phyloP scores from a whole-genome alignment of 2,888 invertebrate genomes.

The Scaptomyza cyrtandrae region DNA sequence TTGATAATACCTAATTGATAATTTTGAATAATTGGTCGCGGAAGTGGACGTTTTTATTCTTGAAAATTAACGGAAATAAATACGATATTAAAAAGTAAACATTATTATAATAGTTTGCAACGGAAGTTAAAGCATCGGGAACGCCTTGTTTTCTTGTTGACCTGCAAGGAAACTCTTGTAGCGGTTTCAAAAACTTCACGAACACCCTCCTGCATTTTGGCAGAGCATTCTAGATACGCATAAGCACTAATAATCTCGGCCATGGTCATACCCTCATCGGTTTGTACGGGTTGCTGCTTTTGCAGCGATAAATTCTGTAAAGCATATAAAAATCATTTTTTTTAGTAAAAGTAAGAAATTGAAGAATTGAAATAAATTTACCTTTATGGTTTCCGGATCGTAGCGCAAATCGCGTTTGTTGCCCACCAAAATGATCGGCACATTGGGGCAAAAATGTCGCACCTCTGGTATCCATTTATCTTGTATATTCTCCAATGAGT shows the following conservation, averaged over 20 bases:
- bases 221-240: constrained; percentile 99
- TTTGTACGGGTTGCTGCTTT: constrained; percentile 98
- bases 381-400: constrained; percentile 94
- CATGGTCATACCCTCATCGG: constrained; percentile 98
- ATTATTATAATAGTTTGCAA: constrained; percentile 59
- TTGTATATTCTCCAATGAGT: constrained; percentile 99
- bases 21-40: neutral
- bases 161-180: constrained; percentile 94
- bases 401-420: constrained; percentile 98
- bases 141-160: constrained; percentile 94
- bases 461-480: constrained; percentile 99
- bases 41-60: constrained; percentile 7
- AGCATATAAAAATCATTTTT: neutral
- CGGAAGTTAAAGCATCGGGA: constrained; percentile 92
- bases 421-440: constrained; percentile 98
- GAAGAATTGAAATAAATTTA: constrained; percentile 11
- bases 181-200: constrained; percentile 99
- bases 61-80: neutral
- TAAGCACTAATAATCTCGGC: constrained; percentile 99
- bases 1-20: no score
- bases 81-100: neutral
- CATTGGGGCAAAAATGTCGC: constrained; percentile 99
- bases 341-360: neutral
- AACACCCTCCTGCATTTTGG: constrained; percentile 99
- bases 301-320: constrained; percentile 93